Percentiles rank a stretch among this genome's conserved stretches.
Conservation (phyloP, 2,797 vertebrate genomes). For the Linurgus olivaceus region DNA sequence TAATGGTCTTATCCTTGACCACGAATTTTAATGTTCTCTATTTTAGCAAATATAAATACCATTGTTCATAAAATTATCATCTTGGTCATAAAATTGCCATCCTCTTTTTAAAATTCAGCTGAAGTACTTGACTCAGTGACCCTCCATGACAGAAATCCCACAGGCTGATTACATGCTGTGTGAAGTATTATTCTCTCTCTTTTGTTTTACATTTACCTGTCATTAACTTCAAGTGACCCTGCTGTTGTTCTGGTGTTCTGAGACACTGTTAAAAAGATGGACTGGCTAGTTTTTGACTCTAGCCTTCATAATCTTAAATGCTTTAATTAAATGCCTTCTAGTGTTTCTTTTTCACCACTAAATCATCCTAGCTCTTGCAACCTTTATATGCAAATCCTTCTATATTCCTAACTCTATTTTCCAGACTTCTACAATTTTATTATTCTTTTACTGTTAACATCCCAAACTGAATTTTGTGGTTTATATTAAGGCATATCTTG, state of each 20-base stretch:
- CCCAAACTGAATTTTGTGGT: neutral
- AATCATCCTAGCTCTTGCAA: slow-evolving; percentile 44
- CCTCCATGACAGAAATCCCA: slow-evolving; percentile 62
- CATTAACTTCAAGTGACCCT: slow-evolving; percentile 72
- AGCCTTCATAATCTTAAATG: slow-evolving; percentile 67
- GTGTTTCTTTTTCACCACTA: slow-evolving; percentile 33
- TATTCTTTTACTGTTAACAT: neutral
- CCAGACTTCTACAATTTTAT: neutral
- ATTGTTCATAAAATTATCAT: slow-evolving; percentile 54
- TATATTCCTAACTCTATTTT: neutral
- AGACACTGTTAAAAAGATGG: slow-evolving; percentile 65
- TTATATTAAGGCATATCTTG: neutral
- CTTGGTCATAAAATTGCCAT: slow-evolving; percentile 41
- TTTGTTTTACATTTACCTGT: slow-evolving; percentile 75
- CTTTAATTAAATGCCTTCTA: slow-evolving; percentile 70
- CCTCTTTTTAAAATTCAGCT: slow-evolving; percentile 54
- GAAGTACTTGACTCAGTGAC: slow-evolving; percentile 64
- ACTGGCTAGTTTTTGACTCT: slow-evolving; percentile 64
- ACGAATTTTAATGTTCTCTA: slow-evolving; percentile 29
- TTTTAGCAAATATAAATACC: slow-evolving; percentile 57
- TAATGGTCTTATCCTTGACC: neutral
- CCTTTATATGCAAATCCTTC: neutral
- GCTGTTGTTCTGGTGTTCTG: slow-evolving; percentile 60
- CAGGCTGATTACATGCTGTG: slow-evolving; percentile 68
- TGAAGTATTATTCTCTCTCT: slow-evolving; percentile 68